These are phyloP conservation scores for Mormoops blainvillei DNA, from an alignment of 2,113 vertebrate genomes.

Conservation along the genomic window DNA sequence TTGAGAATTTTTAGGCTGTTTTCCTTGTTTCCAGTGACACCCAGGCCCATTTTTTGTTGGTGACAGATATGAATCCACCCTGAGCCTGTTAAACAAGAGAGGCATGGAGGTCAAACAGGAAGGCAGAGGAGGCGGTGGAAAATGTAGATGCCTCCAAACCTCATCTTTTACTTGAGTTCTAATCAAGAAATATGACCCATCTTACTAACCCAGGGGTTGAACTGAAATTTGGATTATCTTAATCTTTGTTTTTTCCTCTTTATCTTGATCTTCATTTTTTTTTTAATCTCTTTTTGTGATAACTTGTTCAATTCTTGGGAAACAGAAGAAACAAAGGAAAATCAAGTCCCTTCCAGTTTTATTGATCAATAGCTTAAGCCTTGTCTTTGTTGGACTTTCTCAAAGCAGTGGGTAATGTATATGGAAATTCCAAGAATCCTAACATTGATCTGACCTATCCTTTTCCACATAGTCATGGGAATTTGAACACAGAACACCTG, in stretches of 20 bases:
- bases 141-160: neutral
- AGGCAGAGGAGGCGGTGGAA: neutral
- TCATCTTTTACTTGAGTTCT: neutral
- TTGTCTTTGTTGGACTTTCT: neutral
- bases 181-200: neutral
- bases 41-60: neutral
- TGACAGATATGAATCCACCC: neutral
- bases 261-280: neutral
- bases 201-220: neutral
- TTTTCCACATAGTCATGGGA: neutral
- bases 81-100: neutral
- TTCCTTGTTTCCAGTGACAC: neutral
- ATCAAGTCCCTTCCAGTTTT: neutral
- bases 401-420: neutral
- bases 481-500: neutral
- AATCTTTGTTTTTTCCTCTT: neutral
- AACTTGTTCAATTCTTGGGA: neutral
- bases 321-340: conserved; percentile 3
- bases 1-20: neutral
- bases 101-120: neutral
- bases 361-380: neutral
- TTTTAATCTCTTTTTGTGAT: neutral
- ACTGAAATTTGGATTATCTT: neutral
- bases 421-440: neutral
- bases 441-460: neutral